phyloP scores from a whole-genome alignment of 2,888 invertebrate genomes.

The Hanleya hanleyi region DNA sequence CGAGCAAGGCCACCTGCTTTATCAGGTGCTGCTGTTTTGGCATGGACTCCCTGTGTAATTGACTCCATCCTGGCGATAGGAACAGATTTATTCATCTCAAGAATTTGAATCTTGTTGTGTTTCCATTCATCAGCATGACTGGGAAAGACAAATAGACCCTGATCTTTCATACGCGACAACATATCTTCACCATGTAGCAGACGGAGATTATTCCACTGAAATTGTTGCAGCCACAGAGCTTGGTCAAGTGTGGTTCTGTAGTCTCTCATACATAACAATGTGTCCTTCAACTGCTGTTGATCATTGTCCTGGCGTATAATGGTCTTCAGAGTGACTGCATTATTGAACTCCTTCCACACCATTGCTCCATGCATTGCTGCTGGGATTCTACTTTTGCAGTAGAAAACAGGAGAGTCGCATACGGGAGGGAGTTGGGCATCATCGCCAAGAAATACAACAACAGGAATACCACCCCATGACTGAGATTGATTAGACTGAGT shows the following conservation, averaged over 20 bases:
- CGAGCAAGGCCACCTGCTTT: conserved; percentile 25
- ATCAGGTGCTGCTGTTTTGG: conserved; percentile 22
- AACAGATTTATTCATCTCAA: conserved; percentile 14
- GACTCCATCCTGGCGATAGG: conserved; percentile 34
- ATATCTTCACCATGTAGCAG: background rate
- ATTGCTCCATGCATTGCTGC: background rate
- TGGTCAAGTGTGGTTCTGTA: background rate
- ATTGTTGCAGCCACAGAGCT: conserved; percentile 10
- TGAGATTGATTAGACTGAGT: background rate
- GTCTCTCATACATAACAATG: background rate
- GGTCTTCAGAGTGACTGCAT: background rate
- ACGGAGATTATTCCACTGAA: conserved; percentile 17
- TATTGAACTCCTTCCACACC: background rate
- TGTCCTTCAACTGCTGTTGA: background rate
- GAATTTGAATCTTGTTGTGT: conserved; percentile 30
- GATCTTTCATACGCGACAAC: conserved; percentile 11
- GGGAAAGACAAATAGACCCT: conserved; percentile 20
- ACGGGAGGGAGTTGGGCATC: conserved; percentile 17
- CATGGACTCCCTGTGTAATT: conserved; percentile 24
- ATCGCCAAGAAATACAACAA: conserved; percentile 40
- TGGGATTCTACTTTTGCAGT: background rate
- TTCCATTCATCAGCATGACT: conserved; percentile 16
- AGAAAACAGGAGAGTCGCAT: background rate
- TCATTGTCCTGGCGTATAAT: background rate
- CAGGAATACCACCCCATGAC: conserved; percentile 41